phyloP scores from a whole-genome alignment of 2,113 vertebrate species.

The Apodemus sylvaticus region DNA sequence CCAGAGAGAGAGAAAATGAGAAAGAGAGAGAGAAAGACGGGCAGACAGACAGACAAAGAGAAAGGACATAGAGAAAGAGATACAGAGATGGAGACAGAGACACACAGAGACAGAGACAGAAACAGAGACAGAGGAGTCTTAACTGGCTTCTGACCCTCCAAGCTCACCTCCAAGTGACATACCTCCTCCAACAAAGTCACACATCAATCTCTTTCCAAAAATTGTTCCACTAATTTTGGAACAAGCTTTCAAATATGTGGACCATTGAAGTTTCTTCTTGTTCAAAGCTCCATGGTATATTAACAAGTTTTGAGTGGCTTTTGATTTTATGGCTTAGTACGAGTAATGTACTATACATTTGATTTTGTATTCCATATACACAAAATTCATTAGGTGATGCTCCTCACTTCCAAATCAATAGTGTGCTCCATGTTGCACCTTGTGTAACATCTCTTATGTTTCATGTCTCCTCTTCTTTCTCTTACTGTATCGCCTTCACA shows the following conservation, averaged over 20 bases:
- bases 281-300: background rate
- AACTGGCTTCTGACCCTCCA: background rate
- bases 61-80: background rate
- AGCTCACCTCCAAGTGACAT: background rate
- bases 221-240: background rate
- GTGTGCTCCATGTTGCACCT: background rate
- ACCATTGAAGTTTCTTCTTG: no score
- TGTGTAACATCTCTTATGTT: background rate
- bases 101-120: background rate
- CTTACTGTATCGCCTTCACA: background rate
- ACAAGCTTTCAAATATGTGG: background rate
- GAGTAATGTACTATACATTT: background rate
- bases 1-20: no score
- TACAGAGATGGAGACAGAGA: fast-evolving
- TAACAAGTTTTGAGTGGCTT: background rate
- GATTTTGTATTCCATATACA: background rate
- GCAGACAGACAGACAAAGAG: no score
- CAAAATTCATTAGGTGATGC: background rate
- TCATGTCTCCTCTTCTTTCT: background rate
- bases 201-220: background rate
- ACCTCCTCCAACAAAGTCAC: background rate
- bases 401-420: background rate
- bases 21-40: no score
- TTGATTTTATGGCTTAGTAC: background rate
- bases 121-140: background rate